Base-by-base conservation (phyloP, 1,140 invertebrate species). In the Periplaneta americana region DNA sequence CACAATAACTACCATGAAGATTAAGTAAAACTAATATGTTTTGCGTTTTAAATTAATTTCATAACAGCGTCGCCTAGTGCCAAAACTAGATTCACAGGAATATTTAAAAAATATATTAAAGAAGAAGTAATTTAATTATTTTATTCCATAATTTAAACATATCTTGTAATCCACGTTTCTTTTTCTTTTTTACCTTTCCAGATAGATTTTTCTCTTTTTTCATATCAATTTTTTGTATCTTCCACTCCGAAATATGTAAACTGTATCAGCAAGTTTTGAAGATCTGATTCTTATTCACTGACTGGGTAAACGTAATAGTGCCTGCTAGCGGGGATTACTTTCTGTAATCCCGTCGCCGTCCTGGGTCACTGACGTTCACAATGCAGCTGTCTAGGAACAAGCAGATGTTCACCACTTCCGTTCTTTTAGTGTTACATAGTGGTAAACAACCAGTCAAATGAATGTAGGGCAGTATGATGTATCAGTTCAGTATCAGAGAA, bases 281-380 rank as follows among this genome's bases (percentile, higher is more conserved):
- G 15, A 48, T 66, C 48, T 28, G 22, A 66, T 18, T 3, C 10
- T 1, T 48, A 48, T 10, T 48, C 17, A 18, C n/a, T n/a, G 39
- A 66, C 48, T 66, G 48, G 48, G n/a, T 66, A n/a, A 28, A 48
- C 22, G 39, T 66, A 48, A 48, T 5, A 28, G 37, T 35, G 39
- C 79, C 79, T 80, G 79, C 57, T 80, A 74, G 79, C 79, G 79
- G 79, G 79, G n/a, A 31, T 74, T n/a, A 74, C 35, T 74, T n/a
- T 39, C 34, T 31, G 37, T 31, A 34, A 74, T 39, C 39, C 79
- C 79, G 79, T 80, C 79, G 48, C 79, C 79, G 79, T 80, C 79
- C 34, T 80, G 66, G 79, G 79, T 48, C 28, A 48, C 77, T 13
- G 13, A 78, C 34, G 28, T 32, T 37, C 75, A 37, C 13, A 6